Conservation (phyloP, 2,113 vertebrate genomes). For the Macroglossus sobrinus region DNA sequence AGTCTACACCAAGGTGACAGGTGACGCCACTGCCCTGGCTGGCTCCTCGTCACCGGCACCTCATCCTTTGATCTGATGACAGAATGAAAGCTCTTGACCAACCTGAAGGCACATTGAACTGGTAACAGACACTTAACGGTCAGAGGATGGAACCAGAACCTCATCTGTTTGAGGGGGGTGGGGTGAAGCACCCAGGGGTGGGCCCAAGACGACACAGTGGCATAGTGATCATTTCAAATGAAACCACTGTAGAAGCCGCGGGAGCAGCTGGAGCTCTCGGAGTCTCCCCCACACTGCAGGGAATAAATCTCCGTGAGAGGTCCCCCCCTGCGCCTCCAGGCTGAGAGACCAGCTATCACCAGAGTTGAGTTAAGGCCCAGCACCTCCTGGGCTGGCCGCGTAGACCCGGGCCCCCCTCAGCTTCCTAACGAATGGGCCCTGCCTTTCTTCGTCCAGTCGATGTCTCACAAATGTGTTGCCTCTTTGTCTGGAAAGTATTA, state of each 20-base stretch:
- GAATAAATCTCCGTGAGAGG: background rate
- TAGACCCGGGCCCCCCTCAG: background rate
- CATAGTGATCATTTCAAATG: background rate
- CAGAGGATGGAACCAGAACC: too few species aligned
- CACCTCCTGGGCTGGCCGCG: rapidly evolving
- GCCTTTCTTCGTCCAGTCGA: background rate
- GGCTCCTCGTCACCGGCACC: background rate
- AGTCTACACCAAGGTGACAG: too few species aligned
- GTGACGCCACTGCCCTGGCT: too few species aligned
- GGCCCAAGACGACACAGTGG: background rate
- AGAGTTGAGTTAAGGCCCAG: background rate
- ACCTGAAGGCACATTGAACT: background rate
- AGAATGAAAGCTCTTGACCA: background rate
- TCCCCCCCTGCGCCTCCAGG: background rate
- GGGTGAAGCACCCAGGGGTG: background rate
- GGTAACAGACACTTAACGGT: rapidly evolving
- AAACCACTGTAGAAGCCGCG: background rate
- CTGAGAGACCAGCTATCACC: background rate
- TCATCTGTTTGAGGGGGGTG: background rate
- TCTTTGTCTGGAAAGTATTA: background rate
- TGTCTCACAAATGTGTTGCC: too few species aligned
- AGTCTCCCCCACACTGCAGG: background rate
- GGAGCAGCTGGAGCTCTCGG: background rate
- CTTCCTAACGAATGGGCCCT: background rate
- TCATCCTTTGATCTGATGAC: too few species aligned